Base-by-base conservation (phyloP, 2,113 vertebrate species). In the Smithornis capensis region DNA sequence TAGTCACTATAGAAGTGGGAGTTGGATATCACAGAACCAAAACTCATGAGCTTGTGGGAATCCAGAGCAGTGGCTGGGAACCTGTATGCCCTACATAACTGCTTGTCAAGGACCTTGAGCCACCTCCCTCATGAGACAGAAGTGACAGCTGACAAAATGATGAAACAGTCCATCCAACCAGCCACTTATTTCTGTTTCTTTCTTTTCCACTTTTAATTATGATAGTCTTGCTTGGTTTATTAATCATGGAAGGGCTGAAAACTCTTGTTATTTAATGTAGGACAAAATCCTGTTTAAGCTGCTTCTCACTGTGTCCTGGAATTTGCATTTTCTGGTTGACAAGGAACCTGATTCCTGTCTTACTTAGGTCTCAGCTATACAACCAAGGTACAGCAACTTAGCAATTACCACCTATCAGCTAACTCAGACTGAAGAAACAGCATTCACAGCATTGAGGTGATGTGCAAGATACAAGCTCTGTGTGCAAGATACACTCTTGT, bases 261-360 rank as follows among this genome's bases (percentile, higher is more conserved):
- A 47, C 14, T 52, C 65, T 47, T 74, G 40, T 65, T 56, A 64
- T 42, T 87, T 88, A 82, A 89, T 40, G 29, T 56, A 85, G 50
- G 45, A 70, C 60, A 92, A 75, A 91, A 74, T 56, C 29, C 45
- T 60, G 17, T 75, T 82, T 71, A 71, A 68, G 24, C 33, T 82
- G 40, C 33, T 94, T 62, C 53, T 84, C 56, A 25, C 11, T 68
- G 35, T 68, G 35, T 38, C 47, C 31, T 19, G 27, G 49, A 83
- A 95, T 89, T 60, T 79, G 35, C 47, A 49, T 92, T 94, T 92
- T 83, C 90, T 89, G 29, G 37, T 57, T 95, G 93, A 94, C 64
- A 64, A 75, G 71, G 17, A 84, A 23, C 12, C 25, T 40, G 19
- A 5, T 68, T 88, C n/a, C 21, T 22, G 33, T 37, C 52, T 67